A percentile compares a stretch with the other conserved stretches of the same genome.
Evolutionary conservation across 1,140 invertebrate species (phyloP).

Genomic region (Tetranychus cinnabarinus): DNA sequence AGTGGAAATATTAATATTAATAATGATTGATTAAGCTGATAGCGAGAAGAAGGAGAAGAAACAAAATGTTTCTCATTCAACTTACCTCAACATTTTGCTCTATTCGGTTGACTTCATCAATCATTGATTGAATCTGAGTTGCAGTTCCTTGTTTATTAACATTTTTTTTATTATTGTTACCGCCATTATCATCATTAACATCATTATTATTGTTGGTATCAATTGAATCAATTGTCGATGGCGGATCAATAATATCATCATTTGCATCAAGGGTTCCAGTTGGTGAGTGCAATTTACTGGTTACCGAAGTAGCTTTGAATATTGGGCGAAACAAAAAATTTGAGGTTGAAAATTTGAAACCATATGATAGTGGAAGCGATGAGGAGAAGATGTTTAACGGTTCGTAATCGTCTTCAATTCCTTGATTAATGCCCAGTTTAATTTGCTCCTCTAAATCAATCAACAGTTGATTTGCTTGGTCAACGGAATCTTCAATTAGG

Average conservation of each 20-base stretch:
- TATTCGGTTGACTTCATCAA: not conserved
- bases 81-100: not conserved
- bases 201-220: no score
- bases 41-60: no score
- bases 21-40: no score
- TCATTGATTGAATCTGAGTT: not conserved
- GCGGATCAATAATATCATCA: no score
- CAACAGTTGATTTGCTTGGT: conserved; percentile 8
- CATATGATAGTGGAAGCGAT: not conserved
- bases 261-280: no score
- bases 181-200: no score
- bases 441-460: conserved; percentile 6
- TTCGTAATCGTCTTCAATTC: not conserved
- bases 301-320: no score
- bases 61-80: not conserved
- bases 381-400: not conserved
- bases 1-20: no score
- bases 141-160: not conserved
- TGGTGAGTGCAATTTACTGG: no score
- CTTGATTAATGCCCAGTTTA: not conserved
- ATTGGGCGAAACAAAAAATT: not conserved
- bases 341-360: not conserved
- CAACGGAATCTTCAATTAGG: not conserved
- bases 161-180: no score
- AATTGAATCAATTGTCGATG: no score